Conservation (phyloP, 35 echinoderm and acorn worm species). For the Nesometra sesokonis region DNA sequence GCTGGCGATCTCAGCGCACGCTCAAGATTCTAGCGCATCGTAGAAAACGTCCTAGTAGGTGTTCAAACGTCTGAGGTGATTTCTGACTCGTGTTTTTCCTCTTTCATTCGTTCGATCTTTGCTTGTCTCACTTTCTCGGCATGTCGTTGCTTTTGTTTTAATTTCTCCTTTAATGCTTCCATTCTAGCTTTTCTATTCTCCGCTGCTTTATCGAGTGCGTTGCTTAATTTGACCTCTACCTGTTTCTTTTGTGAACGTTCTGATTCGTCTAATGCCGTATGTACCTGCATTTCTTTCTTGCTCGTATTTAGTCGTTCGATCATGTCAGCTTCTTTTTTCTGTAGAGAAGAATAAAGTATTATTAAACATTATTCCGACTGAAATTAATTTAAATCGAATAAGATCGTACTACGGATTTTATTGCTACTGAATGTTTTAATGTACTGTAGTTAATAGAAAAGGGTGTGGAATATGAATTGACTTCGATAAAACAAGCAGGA, state of each 20-base stretch:
- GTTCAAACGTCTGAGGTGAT: neutral
- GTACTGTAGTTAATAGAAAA: neutral
- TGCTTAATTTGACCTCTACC: conserved; percentile 28
- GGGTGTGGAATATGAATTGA: too few relatives aligned
- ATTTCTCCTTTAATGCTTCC: conserved; percentile 42
- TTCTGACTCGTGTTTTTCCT: conserved; percentile 5
- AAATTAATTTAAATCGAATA: neutral
- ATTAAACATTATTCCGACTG: too few relatives aligned
- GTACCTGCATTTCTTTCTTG: conserved; percentile 68
- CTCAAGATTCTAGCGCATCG: too few relatives aligned
- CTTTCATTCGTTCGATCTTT: conserved; percentile 62
- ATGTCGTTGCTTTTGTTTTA: conserved; percentile 76
- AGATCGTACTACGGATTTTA: neutral
- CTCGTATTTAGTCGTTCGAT: conserved; percentile 66
- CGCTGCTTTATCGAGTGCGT: conserved; percentile 39
- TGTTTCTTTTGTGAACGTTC: conserved; percentile 61
- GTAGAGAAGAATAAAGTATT: conserved; percentile 29
- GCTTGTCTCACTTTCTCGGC: conserved; percentile 74
- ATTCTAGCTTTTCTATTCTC: conserved; percentile 68
- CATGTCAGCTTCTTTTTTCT: conserved; percentile 70
- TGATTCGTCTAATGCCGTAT: conserved; percentile 30
- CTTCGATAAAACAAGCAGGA: too few relatives aligned
- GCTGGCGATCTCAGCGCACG: too few relatives aligned
- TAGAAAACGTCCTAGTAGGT: too few relatives aligned
- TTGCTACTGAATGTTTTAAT: neutral